A percentile compares a stretch with the other conserved stretches of the same genome.
Conservation (phyloP, 2,888 invertebrate genomes). For the Cordylochernes scorpioides region DNA sequence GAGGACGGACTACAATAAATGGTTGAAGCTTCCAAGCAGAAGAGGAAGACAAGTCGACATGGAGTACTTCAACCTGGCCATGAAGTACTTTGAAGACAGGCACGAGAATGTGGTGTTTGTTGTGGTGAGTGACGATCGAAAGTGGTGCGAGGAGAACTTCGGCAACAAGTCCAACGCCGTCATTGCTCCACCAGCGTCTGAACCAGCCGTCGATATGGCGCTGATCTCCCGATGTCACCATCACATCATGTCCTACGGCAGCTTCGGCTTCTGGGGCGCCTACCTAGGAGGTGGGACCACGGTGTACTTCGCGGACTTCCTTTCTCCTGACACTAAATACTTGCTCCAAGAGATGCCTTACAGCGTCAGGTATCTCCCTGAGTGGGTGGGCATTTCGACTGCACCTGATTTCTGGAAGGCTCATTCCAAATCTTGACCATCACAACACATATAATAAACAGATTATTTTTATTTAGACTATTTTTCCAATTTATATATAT, state of each 20-base stretch:
- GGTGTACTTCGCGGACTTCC: conserved; percentile 5
- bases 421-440: too few species aligned
- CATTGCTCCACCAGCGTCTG: conserved; percentile 20
- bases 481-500: too few species aligned
- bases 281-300: conserved; percentile 17
- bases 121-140: conserved; percentile 27
- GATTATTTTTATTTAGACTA: too few species aligned
- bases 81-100: conserved; percentile 24
- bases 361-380: background rate
- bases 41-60: conserved; percentile 23
- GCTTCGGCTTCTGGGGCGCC: conserved; percentile 20
- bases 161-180: conserved; percentile 21
- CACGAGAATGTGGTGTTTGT: conserved; percentile 23
- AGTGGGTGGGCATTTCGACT: background rate
- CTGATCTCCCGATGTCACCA: conserved; percentile 28
- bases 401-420: background rate
- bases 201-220: conserved; percentile 24
- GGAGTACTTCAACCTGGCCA: conserved; percentile 24
- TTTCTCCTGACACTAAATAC: background rate
- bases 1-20: conserved; percentile 30
- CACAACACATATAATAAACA: too few species aligned
- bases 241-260: conserved; percentile 22
- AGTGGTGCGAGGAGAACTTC: conserved; percentile 25
- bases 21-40: conserved; percentile 28
- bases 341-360: background rate